Conservation (phyloP, 2,888 invertebrate species). For the Hyles lineata region DNA sequence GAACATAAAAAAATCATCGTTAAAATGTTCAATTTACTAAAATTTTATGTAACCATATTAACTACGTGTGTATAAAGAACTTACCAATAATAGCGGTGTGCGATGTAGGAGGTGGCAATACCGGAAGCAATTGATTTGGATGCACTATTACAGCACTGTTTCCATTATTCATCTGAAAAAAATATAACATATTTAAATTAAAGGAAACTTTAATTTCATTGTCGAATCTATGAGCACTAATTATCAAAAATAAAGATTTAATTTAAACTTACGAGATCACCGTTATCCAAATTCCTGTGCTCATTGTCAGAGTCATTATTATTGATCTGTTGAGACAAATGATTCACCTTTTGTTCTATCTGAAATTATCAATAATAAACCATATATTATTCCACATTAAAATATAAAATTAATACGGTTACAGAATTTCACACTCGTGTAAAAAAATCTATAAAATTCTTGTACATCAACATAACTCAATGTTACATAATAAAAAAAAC, state of each 20-base stretch:
- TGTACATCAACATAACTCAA: neutral
- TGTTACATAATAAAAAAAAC: neutral
- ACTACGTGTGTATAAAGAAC: slow-evolving; percentile 35
- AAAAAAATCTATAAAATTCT: neutral
- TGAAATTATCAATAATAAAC: slow-evolving; percentile 47
- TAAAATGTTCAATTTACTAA: too few relatives aligned
- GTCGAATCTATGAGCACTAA: neutral
- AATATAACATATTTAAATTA: neutral
- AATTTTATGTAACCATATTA: too few relatives aligned
- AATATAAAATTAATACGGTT: neutral
- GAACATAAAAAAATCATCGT: too few relatives aligned
- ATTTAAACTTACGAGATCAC: slow-evolving; percentile 68
- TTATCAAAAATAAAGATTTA: neutral
- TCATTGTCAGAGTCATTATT: slow-evolving; percentile 72
- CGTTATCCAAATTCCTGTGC: slow-evolving; percentile 68
- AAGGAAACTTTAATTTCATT: neutral
- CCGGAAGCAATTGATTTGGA: slow-evolving; percentile 91
- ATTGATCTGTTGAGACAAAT: slow-evolving; percentile 67
- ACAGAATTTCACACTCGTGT: too few relatives aligned
- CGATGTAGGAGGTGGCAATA: slow-evolving; percentile 85
- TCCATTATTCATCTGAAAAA: slow-evolving; percentile 67
- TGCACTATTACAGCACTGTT: slow-evolving; percentile 91
- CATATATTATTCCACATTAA: neutral
- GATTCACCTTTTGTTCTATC: slow-evolving; percentile 75
- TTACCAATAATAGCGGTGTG: slow-evolving; percentile 80